phyloP scores from a whole-genome alignment of 92 coral and sea anemone genomes.

The Pocillopora grandis region DNA sequence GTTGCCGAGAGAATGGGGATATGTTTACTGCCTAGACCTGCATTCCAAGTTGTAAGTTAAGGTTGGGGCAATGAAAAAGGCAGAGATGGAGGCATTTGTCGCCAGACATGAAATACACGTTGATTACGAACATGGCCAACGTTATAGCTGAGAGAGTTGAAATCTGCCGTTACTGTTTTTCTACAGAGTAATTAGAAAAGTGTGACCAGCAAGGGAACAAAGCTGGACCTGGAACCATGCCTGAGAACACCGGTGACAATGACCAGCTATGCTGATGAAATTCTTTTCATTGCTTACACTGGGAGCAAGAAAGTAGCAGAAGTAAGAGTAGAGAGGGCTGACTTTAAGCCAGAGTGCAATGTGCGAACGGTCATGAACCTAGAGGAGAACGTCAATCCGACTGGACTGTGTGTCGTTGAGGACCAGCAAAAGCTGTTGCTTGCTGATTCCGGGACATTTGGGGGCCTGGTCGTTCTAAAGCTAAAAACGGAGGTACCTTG shows the following conservation, averaged over 20 bases:
- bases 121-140: conserved; percentile 19
- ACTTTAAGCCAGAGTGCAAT: too few species aligned
- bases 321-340: too few species aligned
- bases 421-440: too few species aligned
- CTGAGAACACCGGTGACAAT: background rate
- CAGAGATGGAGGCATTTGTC: conserved; percentile 30
- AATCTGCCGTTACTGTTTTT: conserved; percentile 44
- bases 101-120: background rate
- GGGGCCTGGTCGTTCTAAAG: too few species aligned
- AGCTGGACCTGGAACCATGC: conserved; percentile 39
- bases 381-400: too few species aligned
- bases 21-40: conserved; percentile 2
- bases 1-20: background rate
- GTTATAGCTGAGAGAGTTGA: conserved; percentile 46
- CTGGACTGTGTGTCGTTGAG: too few species aligned
- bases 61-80: conserved; percentile 35
- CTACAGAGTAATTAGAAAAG: conserved; percentile 41
- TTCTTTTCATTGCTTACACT: conserved; percentile 2
- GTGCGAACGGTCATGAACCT: too few species aligned
- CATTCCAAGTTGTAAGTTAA: conserved; percentile 26
- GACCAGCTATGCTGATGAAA: too few species aligned
- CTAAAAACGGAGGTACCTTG: too few species aligned
- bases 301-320: conserved; percentile 13
- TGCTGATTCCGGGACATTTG: too few species aligned
- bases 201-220: conserved; percentile 35